phyloP scores from a whole-genome alignment of 2,797 vertebrate genomes.

The Sebastes miniatus region DNA sequence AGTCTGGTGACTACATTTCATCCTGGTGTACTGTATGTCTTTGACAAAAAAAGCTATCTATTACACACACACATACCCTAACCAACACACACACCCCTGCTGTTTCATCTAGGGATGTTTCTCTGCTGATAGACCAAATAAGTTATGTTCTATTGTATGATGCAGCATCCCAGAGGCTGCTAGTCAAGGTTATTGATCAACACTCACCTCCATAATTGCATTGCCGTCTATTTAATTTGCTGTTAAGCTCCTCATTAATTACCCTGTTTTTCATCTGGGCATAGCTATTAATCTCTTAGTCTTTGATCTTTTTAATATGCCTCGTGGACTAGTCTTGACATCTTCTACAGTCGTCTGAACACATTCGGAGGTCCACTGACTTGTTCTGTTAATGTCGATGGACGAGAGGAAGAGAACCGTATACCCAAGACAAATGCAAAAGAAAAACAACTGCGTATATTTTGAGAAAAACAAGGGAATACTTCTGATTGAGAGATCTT shows the following conservation, averaged over 20 bases:
- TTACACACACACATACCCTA: background rate
- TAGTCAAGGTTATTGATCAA: conserved; percentile 79
- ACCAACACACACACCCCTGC: conserved; percentile 10
- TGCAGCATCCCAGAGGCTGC: conserved; percentile 57
- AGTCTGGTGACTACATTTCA: conserved; percentile 27
- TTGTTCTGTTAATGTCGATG: conserved; percentile 13
- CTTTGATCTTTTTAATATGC: conserved; percentile 75
- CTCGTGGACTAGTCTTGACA: conserved; percentile 61
- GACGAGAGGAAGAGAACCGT: background rate
- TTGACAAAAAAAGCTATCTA: background rate
- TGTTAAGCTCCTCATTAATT: conserved; percentile 74
- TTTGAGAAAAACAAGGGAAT: background rate
- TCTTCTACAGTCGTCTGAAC: conserved; percentile 41
- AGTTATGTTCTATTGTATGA: conserved; percentile 40
- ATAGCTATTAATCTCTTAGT: conserved; percentile 68
- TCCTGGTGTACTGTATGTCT: conserved; percentile 3
- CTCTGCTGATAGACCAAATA: conserved; percentile 44
- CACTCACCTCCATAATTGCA: conserved; percentile 73
- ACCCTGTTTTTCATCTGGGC: conserved; percentile 58
- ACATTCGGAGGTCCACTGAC: conserved; percentile 36
- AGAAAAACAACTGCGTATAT: background rate
- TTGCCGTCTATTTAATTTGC: conserved; percentile 75
- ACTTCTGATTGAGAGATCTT: conserved; percentile 38
- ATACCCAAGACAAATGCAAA: background rate
- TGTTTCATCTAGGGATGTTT: conserved; percentile 39